These are phyloP conservation scores for Petrocephalus zakoni DNA, from an alignment of 2,113 vertebrate species.

Conservation along the genomic window DNA sequence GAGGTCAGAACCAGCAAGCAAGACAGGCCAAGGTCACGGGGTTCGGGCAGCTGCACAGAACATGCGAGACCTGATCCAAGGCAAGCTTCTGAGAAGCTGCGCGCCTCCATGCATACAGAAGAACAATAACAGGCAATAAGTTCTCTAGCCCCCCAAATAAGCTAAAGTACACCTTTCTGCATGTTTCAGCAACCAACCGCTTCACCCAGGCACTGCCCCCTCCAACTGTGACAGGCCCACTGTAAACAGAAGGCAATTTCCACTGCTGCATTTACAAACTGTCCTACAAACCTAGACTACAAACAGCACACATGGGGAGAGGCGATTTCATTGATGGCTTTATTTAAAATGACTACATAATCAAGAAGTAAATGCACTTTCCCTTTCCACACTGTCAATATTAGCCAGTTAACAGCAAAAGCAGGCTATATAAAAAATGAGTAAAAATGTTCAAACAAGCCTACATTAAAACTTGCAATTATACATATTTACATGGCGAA, in stretches of 20 bases:
- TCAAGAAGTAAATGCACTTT: not conserved
- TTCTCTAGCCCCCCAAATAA: not conserved
- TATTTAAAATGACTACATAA: not conserved
- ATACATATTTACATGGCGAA: not conserved
- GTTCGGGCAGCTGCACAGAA: not conserved
- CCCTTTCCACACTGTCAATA: not conserved
- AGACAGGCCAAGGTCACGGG: not conserved
- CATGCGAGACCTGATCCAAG: not conserved
- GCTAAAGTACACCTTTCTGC: not conserved
- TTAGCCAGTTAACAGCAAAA: not conserved
- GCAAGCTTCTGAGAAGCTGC: not conserved
- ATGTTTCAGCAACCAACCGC: not conserved
- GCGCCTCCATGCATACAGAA: not conserved
- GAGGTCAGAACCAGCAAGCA: not conserved
- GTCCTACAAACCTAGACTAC: no score
- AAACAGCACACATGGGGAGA: not conserved
- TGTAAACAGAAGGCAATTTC: not conserved
- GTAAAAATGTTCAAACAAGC: not conserved
- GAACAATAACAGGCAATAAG: not conserved
- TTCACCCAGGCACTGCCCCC: not conserved
- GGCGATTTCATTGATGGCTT: not conserved
- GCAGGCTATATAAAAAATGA: not conserved
- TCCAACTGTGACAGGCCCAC: not conserved
- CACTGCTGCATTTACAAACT: not conserved
- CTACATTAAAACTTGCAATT: not conserved